Percentiles rank a stretch among this genome's conserved stretches.
phyloP scores from a whole-genome alignment of 2,797 vertebrate genomes.

The Hoplostethus atlanticus region DNA sequence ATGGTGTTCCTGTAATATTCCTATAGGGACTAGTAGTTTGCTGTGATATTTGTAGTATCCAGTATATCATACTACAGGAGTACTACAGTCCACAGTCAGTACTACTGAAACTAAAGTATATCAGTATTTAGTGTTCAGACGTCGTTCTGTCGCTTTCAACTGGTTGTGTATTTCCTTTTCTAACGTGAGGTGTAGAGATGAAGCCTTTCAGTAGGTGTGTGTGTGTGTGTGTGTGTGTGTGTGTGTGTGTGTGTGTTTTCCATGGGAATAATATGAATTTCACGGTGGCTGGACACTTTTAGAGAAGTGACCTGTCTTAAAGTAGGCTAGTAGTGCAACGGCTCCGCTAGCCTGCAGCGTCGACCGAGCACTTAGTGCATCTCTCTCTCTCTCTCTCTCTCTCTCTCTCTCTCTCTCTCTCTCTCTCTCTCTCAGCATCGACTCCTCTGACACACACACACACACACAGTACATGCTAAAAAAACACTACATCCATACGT shows the following conservation, averaged over 20 bases:
- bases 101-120: too few relatives aligned
- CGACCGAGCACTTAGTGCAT: slow-evolving; percentile 43
- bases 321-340: slow-evolving; percentile 75
- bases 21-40: too few relatives aligned
- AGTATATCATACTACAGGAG: too few relatives aligned
- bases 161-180: too few relatives aligned
- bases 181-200: neutral
- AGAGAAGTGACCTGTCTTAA: slow-evolving; percentile 71
- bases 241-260: slow-evolving; percentile 22
- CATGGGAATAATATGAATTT: slow-evolving; percentile 72
- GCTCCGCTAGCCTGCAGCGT: slow-evolving; percentile 59
- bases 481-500: too few relatives aligned
- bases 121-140: too few relatives aligned
- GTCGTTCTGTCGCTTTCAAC: too few relatives aligned
- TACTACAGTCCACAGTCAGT: too few relatives aligned
- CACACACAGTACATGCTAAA: too few relatives aligned
- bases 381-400: neutral
- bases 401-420: slow-evolving; percentile 7
- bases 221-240: slow-evolving; percentile 29
- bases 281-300: slow-evolving; percentile 76
- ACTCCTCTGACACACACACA: too few relatives aligned
- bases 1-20: too few relatives aligned
- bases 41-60: too few relatives aligned
- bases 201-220: neutral
- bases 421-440: neutral